A percentile compares a stretch with the other conserved stretches of the same genome.
phyloP scores from a whole-genome alignment of 2,113 vertebrate species.

The Acanthochromis polyacanthus region DNA sequence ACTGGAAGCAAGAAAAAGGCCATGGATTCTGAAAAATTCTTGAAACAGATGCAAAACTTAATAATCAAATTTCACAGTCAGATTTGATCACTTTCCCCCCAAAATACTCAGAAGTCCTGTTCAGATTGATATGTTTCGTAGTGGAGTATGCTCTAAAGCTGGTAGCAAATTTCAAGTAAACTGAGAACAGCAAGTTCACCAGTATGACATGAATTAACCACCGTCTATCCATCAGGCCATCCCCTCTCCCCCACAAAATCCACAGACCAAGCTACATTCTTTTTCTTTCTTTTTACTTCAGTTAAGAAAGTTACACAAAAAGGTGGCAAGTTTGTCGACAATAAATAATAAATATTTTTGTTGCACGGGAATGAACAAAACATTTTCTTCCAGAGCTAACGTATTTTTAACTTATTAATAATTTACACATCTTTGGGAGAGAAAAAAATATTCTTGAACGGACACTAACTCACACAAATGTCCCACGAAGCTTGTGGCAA shows the following conservation, averaged over 20 bases:
- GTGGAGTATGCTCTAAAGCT: too few relatives aligned
- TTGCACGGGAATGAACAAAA: constrained; percentile 95
- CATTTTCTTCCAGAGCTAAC: constrained; percentile 82
- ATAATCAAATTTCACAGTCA: too few relatives aligned
- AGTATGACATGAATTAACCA: too few relatives aligned
- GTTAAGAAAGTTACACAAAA: constrained; percentile 95
- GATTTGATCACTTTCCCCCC: too few relatives aligned
- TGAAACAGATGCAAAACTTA: too few relatives aligned
- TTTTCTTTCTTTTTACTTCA: constrained; percentile 88
- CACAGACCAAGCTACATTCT: constrained; percentile 88
- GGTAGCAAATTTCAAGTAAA: too few relatives aligned
- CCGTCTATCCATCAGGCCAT: too few relatives aligned
- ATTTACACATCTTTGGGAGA: constrained; percentile 97
- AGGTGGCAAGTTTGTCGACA: constrained; percentile 97
- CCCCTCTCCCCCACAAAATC: constrained; percentile 80
- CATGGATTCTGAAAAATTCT: too few relatives aligned
- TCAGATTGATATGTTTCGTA: too few relatives aligned
- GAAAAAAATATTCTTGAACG: constrained; percentile 85
- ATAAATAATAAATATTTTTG: constrained; percentile 99
- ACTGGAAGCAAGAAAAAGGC: too few relatives aligned
- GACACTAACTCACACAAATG: constrained; percentile 92
- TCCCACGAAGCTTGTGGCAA: constrained; percentile 93
- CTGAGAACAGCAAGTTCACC: too few relatives aligned
- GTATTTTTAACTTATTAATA: constrained; percentile 87
- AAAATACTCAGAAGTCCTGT: too few relatives aligned